These are phyloP conservation scores for Vulpes ferrilata DNA, from an alignment of 2,113 vertebrate species.

Conservation along the genomic window DNA sequence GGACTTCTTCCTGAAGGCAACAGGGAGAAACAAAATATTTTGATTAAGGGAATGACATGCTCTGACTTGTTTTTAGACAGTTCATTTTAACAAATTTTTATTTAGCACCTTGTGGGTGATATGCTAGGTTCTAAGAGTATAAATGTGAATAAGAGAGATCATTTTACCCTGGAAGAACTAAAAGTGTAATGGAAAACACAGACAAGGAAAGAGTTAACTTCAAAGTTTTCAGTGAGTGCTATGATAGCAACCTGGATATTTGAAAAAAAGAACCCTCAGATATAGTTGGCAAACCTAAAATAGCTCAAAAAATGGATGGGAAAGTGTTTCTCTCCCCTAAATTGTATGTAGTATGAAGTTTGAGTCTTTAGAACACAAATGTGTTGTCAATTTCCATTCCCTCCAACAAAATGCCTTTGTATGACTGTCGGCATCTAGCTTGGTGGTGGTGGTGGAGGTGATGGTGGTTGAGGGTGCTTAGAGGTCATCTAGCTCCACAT, in stretches of 20 bases:
- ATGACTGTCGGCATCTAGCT: neutral
- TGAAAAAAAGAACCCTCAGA: conserved; percentile 39
- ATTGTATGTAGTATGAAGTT: neutral
- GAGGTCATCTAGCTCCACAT: neutral
- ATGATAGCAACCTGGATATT: neutral
- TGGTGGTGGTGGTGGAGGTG: too few relatives aligned
- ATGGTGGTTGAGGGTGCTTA: neutral
- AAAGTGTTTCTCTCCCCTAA: conserved; percentile 39
- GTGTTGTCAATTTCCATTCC: neutral
- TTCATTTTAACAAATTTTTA: neutral
- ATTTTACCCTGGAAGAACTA: neutral
- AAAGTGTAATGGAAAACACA: neutral
- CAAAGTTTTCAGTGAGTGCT: neutral
- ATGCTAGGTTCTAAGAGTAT: neutral
- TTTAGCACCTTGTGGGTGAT: neutral
- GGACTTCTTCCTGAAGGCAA: neutral
- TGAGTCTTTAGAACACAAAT: neutral
- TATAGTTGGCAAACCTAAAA: conserved; percentile 34
- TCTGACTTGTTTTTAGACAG: neutral
- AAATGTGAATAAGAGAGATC: neutral
- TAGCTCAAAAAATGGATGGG: conserved; percentile 43
- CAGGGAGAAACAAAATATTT: neutral
- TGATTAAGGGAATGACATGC: neutral
- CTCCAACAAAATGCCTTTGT: neutral
- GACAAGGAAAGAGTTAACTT: conserved; percentile 11